phyloP scores from a whole-genome alignment of 2,113 vertebrate genomes.

The Chinchilla lanigera region DNA sequence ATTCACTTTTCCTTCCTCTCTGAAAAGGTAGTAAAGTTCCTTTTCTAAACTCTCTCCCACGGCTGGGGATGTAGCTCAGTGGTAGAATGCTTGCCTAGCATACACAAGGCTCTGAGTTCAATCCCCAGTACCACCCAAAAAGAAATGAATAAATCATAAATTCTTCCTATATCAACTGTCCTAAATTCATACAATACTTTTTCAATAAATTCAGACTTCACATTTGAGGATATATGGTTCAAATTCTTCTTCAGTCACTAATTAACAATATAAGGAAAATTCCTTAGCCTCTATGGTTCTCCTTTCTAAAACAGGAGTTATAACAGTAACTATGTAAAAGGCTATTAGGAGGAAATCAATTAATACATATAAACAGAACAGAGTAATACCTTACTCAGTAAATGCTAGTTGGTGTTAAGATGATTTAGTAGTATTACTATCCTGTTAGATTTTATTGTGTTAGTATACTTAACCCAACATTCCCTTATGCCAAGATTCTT shows the following conservation, averaged over 20 bases:
- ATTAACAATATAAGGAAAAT: neutral
- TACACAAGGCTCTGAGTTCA: no score
- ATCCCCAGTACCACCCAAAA: no score
- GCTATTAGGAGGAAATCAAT: neutral
- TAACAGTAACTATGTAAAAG: neutral
- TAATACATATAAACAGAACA: neutral
- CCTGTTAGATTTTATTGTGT: neutral
- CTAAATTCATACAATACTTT: neutral
- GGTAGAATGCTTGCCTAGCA: no score
- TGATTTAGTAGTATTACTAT: neutral
- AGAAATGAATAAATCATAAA: no score
- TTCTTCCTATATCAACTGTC: neutral
- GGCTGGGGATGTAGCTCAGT: no score
- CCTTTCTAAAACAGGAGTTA: neutral
- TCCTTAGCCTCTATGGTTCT: neutral
- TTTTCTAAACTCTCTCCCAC: constrained; percentile 20
- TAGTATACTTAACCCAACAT: neutral
- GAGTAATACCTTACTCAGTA: neutral
- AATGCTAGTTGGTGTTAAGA: neutral
- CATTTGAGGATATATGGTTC: neutral
- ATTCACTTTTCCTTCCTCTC: neutral
- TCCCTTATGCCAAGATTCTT: constrained; percentile 21
- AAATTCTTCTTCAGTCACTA: neutral
- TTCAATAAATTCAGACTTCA: constrained; percentile 6
- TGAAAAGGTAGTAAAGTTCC: neutral